These are phyloP conservation scores for Aricia artaxerxes DNA, from an alignment of 2,888 invertebrate species.

Conservation along the genomic window DNA sequence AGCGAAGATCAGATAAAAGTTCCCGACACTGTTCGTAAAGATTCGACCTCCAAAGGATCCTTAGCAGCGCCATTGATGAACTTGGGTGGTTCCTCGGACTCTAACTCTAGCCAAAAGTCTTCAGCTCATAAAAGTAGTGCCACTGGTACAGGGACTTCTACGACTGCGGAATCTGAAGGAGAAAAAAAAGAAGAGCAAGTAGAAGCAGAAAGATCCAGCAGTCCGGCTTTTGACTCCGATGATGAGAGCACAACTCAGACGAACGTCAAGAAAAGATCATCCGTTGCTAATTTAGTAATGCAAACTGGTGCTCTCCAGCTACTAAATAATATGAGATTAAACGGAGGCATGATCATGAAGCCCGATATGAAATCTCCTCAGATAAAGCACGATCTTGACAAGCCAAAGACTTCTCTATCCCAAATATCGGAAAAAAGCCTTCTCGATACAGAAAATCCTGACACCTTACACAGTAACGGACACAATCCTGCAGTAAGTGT, in stretches of 20 bases:
- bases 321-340: constrained; percentile 78
- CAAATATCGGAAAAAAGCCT: constrained; percentile 84
- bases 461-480: constrained; percentile 58
- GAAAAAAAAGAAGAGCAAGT: constrained; percentile 75
- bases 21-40: constrained; percentile 64
- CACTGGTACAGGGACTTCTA: constrained; percentile 80
- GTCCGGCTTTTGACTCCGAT: constrained; percentile 96
- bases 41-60: constrained; percentile 65
- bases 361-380: constrained; percentile 61
- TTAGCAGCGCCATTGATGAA: constrained; percentile 66
- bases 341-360: constrained; percentile 76
- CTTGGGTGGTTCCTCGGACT: constrained; percentile 77
- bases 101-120: constrained; percentile 82
- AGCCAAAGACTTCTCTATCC: constrained; percentile 75
- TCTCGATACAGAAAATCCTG: constrained; percentile 81
- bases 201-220: constrained; percentile 91
- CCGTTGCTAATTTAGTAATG: constrained; percentile 84
- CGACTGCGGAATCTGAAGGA: constrained; percentile 74
- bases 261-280: constrained; percentile 82
- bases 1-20: constrained; percentile 86
- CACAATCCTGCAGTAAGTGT: constrained; percentile 58
- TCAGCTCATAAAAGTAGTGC: constrained; percentile 80
- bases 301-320: constrained; percentile 82
- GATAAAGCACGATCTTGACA: constrained; percentile 64
- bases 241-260: constrained; percentile 89